phyloP scores from a whole-genome alignment of 2,113 vertebrate genomes.

The Turdus rufiventris region DNA sequence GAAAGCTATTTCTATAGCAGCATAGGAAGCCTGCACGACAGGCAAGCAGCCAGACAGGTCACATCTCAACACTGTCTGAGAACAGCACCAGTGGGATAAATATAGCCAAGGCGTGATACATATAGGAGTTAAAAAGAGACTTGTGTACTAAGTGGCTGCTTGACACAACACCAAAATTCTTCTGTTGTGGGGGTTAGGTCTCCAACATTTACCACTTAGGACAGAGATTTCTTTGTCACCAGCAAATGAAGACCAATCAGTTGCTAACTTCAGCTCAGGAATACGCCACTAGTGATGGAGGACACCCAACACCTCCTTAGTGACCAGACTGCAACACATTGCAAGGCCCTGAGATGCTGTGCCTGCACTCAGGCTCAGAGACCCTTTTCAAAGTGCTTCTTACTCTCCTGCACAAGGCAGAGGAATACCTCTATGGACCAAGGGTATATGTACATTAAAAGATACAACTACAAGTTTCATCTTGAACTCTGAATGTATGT shows the following conservation, averaged over 20 bases:
- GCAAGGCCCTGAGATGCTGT: background rate
- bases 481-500: background rate
- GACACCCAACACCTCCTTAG: background rate
- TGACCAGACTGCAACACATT: background rate
- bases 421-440: background rate
- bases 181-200: constrained; percentile 10
- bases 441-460: background rate
- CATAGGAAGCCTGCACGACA: background rate
- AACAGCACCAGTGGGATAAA: background rate
- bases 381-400: background rate
- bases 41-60: background rate
- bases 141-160: constrained; percentile 53
- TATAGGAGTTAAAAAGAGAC: constrained; percentile 56
- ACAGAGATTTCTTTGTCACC: constrained; percentile 37
- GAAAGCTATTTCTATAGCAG: background rate
- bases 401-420: background rate
- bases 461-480: background rate
- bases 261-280: background rate
- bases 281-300: background rate
- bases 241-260: constrained; percentile 33
- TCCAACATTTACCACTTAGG: constrained; percentile 46
- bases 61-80: background rate
- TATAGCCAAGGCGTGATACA: constrained; percentile 32
- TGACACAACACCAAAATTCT: constrained; percentile 35
- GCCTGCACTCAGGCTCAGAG: background rate